A percentile compares a stretch with the other conserved stretches of the same genome.
These are phyloP conservation scores for Nixonia krombeini DNA, from an alignment of 1,140 invertebrate genomes.

Conservation along the genomic window DNA sequence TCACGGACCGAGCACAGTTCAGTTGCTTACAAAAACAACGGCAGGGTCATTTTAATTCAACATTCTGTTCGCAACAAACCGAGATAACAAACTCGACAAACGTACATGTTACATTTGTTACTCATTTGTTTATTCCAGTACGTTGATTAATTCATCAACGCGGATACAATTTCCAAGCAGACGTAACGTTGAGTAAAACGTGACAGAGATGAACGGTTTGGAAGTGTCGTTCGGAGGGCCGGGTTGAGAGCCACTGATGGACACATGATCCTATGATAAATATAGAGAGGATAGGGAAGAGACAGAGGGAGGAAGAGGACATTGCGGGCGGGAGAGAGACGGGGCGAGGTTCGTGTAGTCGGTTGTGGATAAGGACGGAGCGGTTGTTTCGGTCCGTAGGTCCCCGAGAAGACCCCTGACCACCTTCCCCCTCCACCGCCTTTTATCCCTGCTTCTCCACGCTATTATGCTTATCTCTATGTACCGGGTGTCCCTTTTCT, in stretches of 20 bases:
- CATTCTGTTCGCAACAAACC: too few relatives aligned
- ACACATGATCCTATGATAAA: slow-evolving; percentile 43
- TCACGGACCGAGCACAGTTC: too few relatives aligned
- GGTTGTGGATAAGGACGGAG: slow-evolving; percentile 10
- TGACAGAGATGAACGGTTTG: background rate
- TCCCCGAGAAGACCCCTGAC: slow-evolving; percentile 34
- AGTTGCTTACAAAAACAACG: too few relatives aligned
- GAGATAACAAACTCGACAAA: too few relatives aligned
- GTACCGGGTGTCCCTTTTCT: slow-evolving; percentile 41
- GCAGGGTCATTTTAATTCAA: too few relatives aligned
- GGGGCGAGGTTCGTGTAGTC: background rate
- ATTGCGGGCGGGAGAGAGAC: slow-evolving; percentile 10
- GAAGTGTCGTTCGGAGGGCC: slow-evolving; percentile 11
- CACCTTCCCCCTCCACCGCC: slow-evolving; percentile 24
- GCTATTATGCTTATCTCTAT: slow-evolving; percentile 40
- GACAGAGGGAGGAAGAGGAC: slow-evolving; percentile 20
- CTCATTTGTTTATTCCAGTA: too few relatives aligned
- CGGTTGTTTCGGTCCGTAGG: slow-evolving; percentile 43
- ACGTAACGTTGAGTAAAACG: background rate
- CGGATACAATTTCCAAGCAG: background rate
- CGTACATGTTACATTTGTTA: too few relatives aligned
- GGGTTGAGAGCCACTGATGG: slow-evolving; percentile 34
- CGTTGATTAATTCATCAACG: too few relatives aligned
- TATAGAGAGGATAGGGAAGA: slow-evolving; percentile 37
- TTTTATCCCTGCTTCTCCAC: slow-evolving; percentile 26